Evolutionary conservation across 2,797 vertebrate species (phyloP).

Genomic region (Nannoperca obscura): DNA sequence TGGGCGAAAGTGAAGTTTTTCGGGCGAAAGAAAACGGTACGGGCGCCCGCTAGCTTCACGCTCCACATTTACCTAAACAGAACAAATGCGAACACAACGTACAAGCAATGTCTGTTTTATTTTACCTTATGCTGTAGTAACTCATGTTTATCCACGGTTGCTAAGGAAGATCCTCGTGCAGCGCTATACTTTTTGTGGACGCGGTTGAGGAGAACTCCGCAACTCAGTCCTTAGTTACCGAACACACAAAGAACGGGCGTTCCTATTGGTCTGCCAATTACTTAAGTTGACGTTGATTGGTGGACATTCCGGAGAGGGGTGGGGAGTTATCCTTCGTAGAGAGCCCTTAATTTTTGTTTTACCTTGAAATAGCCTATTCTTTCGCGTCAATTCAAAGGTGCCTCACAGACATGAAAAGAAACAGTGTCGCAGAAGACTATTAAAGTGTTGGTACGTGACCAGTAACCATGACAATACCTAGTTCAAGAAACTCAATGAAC

Average conservation of each 20-base stretch:
- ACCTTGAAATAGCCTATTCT: neutral
- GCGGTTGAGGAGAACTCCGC: conserved; percentile 53
- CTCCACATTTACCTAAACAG: neutral
- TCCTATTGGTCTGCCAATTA: conserved; percentile 71
- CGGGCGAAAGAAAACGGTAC: conserved; percentile 14
- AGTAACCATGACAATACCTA: neutral
- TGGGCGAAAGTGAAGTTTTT: conserved; percentile 60
- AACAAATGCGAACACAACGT: neutral
- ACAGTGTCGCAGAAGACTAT: neutral
- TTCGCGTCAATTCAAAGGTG: neutral
- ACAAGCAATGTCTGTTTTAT: neutral
- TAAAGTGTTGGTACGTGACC: neutral
- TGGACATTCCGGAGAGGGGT: neutral
- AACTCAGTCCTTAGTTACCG: conserved; percentile 81
- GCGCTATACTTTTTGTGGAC: conserved; percentile 55
- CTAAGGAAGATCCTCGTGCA: conserved; percentile 81
- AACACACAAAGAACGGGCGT: conserved; percentile 59
- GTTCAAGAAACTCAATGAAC: neutral
- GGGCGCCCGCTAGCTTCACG: neutral
- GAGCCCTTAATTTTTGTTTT: neutral
- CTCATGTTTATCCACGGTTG: conserved; percentile 89
- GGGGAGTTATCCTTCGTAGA: neutral
- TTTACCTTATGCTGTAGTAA: conserved; percentile 89
- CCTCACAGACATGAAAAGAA: neutral
- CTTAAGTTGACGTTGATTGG: conserved; percentile 70